Percentiles rank a stretch among this genome's conserved stretches.
Conservation (phyloP, 2,888 invertebrate species). For the Yponomeuta plumbellus region DNA sequence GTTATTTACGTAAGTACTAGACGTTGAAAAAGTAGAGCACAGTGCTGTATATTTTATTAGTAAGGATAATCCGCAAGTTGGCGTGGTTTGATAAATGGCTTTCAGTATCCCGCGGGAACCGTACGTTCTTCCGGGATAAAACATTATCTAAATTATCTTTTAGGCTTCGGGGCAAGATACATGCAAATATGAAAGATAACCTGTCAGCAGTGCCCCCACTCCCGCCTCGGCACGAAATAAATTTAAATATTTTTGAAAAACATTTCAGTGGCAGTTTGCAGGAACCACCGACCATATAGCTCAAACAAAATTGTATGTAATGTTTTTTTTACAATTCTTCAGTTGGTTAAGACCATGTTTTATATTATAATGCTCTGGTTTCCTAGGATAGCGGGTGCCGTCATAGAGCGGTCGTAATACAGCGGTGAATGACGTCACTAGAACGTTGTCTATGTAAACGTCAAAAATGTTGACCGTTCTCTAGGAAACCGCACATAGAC, state of each 20-base stretch:
- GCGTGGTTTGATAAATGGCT: slow-evolving; percentile 12
- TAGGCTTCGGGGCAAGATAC: neutral
- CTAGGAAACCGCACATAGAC: no score
- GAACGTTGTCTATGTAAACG: no score
- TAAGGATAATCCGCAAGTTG: slow-evolving; percentile 9
- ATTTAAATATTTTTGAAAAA: neutral
- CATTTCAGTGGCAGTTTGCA: neutral
- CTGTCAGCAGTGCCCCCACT: neutral
- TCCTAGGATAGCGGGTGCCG: no score
- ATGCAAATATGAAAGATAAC: slow-evolving; percentile 10
- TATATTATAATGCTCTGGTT: no score
- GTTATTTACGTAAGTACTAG: neutral
- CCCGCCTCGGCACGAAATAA: neutral
- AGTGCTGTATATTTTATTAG: slow-evolving; percentile 8
- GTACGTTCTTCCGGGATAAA: slow-evolving; percentile 9
- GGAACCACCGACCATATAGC: no score
- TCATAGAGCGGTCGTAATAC: no score
- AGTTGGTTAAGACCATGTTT: no score
- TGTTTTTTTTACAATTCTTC: no score
- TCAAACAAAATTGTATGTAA: no score
- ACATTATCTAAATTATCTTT: slow-evolving; percentile 13
- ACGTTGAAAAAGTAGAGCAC: neutral
- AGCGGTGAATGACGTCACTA: no score
- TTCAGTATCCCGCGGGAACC: slow-evolving; percentile 10
- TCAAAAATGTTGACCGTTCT: no score